These are phyloP conservation scores for Heterocephalus glaber DNA, from an alignment of 2,113 vertebrate species.

Conservation along the genomic window DNA sequence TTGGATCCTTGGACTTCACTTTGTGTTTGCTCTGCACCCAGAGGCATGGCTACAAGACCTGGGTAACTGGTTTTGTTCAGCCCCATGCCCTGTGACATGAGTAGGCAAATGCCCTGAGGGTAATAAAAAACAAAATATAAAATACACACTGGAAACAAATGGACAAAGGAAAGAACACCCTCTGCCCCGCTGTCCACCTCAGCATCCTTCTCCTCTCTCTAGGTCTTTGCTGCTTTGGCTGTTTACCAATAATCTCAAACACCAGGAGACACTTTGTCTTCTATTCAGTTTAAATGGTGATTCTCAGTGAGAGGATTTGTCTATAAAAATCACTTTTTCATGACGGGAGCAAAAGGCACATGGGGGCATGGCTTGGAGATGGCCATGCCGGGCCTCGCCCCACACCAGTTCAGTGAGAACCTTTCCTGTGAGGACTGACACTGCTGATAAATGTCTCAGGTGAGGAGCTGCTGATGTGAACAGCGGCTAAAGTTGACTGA, in stretches of 20 bases:
- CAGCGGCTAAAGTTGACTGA: background rate
- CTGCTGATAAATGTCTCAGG: background rate
- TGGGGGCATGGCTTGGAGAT: background rate
- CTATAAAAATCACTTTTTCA: background rate
- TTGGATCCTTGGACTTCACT: background rate
- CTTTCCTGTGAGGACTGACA: background rate
- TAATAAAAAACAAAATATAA: background rate
- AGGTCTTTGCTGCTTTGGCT: background rate
- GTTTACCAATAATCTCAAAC: background rate
- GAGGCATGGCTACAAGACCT: background rate
- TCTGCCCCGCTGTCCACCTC: background rate
- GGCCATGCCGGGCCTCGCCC: background rate
- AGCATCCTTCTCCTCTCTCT: background rate
- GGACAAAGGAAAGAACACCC: background rate
- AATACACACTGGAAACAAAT: background rate
- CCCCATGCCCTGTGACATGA: background rate
- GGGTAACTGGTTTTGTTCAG: background rate
- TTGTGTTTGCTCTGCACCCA: background rate
- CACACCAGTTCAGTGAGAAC: background rate
- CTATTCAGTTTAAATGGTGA: background rate
- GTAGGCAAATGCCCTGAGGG: background rate
- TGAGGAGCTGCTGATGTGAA: background rate
- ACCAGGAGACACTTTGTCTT: background rate
- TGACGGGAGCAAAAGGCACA: background rate
- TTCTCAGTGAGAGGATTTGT: background rate